phyloP scores from a whole-genome alignment of 2,888 invertebrate species.

The Adelognathus sp. region DNA sequence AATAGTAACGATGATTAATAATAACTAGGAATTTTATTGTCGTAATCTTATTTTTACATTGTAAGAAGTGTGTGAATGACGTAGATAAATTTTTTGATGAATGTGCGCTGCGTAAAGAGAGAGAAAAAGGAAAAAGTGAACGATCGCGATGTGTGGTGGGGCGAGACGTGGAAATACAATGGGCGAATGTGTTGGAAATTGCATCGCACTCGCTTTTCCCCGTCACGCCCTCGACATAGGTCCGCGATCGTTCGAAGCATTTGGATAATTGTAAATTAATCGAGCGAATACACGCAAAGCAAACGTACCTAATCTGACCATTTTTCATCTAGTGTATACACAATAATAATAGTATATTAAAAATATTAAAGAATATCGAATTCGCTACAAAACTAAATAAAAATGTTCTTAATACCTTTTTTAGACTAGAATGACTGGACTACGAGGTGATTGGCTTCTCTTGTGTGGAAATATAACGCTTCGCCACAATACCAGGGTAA shows the following conservation, averaged over 20 bases:
- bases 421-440: too few species aligned
- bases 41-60: constrained; percentile 54
- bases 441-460: too few species aligned
- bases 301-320: constrained; percentile 53
- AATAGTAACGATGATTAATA: constrained; percentile 50
- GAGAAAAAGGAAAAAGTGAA: constrained; percentile 7
- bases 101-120: constrained; percentile 48
- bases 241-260: constrained; percentile 9
- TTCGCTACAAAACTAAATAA: too few species aligned
- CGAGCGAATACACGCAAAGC: constrained; percentile 48
- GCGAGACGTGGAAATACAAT: not conserved
- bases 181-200: not conserved
- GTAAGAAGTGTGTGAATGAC: constrained; percentile 45
- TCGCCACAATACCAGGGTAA: too few species aligned
- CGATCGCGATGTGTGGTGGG: not conserved
- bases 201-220: not conserved
- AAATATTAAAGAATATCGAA: constrained; percentile 21
- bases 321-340: constrained; percentile 53
- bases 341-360: constrained; percentile 49
- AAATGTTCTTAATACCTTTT: too few species aligned
- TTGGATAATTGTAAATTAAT: constrained; percentile 54
- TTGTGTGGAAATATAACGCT: too few species aligned
- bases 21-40: constrained; percentile 52
- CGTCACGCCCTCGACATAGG: not conserved
- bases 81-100: constrained; percentile 51